Evolutionary conservation across 2,797 vertebrate genomes (phyloP), one percentile per base, ranked within the genome.

Genomic region (Tarsius wallacei): DNA sequence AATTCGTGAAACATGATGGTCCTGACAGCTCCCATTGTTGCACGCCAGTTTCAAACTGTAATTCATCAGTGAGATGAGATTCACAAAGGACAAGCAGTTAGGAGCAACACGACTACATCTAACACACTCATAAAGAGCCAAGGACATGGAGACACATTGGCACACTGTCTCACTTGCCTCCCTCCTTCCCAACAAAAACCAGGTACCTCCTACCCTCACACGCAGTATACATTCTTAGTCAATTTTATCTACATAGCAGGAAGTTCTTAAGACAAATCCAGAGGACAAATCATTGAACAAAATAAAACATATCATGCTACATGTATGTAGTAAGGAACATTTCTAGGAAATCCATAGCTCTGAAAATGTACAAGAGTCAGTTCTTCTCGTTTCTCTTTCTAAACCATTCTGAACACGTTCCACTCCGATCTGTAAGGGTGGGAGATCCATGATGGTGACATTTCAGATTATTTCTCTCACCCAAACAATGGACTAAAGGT

Each of bases 1-100:
- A 84, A 83, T 74, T 82, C 80, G 90, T 31, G 17, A 11, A 26
- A n/a, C n/a, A 24, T 2, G 7, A 66, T 51, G 55, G 77, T 12
- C 80, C 83, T 71, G 93, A 88, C 57, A 88, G 74, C 68, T 76
- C 57, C 87, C 53, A 17, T 24, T 90, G 71, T 51, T 42, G 66
- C 16, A 73, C 36, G 19, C 26, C 80, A 59, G 71, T 31, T 81
- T 76, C 61, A 47, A 31, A 51, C 1, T 90, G 53, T 42, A 77
- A 64, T 17, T 63, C 71, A 19, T 59, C 91, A 82, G 16, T 3
- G 74, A 90, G 71, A 57, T 70, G 73, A 96, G 28, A 86, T 2
- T 70, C 93, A 76, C 88, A n/a, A 28, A 74, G 73, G 74, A 93
- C 57, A 76, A 13, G 61, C 57, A 42, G 36, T 33, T 31, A 68